phyloP scores from a whole-genome alignment of 2,888 invertebrate genomes.

The Drosophila bunnanda region DNA sequence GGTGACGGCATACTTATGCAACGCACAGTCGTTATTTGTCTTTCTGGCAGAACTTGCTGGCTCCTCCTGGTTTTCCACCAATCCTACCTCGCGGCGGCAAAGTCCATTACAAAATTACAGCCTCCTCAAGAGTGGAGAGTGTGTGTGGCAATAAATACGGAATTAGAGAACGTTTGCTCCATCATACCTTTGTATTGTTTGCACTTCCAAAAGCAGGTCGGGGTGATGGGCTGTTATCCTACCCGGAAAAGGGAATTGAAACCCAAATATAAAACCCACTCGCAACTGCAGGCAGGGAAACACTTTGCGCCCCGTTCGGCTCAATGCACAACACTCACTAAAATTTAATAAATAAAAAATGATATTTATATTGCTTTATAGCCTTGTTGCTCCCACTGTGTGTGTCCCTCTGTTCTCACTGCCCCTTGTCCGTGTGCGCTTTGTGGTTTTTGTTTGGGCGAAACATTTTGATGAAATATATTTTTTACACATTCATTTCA shows the following conservation, averaged over 20 bases:
- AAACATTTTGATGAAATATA: constrained; percentile 73
- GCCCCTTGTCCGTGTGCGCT: constrained; percentile 51
- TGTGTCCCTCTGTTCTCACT: constrained; percentile 21
- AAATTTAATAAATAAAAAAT: constrained; percentile 78
- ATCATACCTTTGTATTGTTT: constrained; percentile 35
- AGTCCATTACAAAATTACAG: constrained; percentile 67
- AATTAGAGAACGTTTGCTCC: constrained; percentile 39
- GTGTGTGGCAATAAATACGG: constrained; percentile 50
- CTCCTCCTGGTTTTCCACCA: constrained; percentile 19
- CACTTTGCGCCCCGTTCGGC: constrained; percentile 62
- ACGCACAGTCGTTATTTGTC: constrained; percentile 57
- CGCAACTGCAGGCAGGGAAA: constrained; percentile 43
- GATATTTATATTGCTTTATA: constrained; percentile 77
- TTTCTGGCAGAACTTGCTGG: constrained; percentile 3
- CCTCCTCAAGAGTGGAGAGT: constrained; percentile 27
- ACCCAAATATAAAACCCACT: constrained; percentile 20
- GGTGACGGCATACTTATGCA: constrained; percentile 61
- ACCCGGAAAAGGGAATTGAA: constrained; percentile 14
- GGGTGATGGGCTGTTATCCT: constrained; percentile 6
- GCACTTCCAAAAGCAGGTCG: constrained; percentile 11
- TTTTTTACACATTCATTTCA: constrained; percentile 52
- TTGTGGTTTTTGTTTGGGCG: constrained; percentile 67
- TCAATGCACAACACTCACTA: constrained; percentile 76
- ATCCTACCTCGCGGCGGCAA: constrained; percentile 61
- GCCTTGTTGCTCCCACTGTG: constrained; percentile 46